phyloP scores from a whole-genome alignment of 2,113 vertebrate genomes.

The Apteryx mantelli region DNA sequence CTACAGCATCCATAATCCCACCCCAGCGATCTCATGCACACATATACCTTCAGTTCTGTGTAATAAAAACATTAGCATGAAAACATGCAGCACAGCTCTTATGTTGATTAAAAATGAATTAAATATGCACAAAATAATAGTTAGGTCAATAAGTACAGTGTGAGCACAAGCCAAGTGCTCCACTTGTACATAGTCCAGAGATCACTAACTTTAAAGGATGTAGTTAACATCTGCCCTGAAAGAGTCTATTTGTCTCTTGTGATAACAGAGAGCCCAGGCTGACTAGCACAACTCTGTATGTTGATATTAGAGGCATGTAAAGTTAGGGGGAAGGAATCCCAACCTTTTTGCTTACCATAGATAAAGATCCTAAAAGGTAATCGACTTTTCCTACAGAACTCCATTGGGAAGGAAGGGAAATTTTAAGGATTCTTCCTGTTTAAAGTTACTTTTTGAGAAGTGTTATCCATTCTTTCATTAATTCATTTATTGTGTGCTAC shows the following conservation, averaged over 20 bases:
- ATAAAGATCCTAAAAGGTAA: background rate
- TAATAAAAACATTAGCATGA: background rate
- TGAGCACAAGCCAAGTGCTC: background rate
- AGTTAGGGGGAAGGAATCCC: background rate
- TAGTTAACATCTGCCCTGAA: background rate
- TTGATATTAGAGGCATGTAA: background rate
- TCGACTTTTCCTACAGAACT: background rate
- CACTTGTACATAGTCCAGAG: background rate
- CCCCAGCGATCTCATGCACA: rapidly evolving
- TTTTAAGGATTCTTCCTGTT: background rate
- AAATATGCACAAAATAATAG: background rate
- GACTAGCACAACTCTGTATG: background rate
- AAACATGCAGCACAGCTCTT: background rate
- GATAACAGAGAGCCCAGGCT: background rate
- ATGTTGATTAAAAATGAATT: background rate
- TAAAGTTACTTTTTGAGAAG: background rate
- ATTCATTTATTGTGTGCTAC: background rate
- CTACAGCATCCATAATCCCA: background rate
- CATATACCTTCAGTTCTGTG: background rate
- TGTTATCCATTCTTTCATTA: background rate
- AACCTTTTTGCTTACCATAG: background rate
- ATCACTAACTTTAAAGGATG: background rate
- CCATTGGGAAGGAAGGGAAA: background rate
- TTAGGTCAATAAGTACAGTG: rapidly evolving
- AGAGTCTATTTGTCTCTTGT: background rate